These are phyloP conservation scores for Sceloporus undulatus DNA, from an alignment of 2,113 vertebrate genomes.

Conservation along the genomic window DNA sequence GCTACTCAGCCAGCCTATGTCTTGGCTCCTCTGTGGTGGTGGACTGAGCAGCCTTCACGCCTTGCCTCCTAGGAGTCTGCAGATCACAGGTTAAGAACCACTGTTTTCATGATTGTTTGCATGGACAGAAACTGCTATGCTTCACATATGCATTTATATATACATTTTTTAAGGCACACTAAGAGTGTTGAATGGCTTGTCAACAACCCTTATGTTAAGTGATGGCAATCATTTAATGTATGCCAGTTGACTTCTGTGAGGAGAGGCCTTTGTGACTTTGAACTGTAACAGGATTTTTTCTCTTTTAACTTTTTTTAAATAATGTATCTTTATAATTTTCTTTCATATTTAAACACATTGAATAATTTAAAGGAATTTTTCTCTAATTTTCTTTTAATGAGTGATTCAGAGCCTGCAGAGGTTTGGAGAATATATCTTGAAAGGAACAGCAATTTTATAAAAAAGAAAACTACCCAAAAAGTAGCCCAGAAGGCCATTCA, in stretches of 20 bases:
- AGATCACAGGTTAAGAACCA: too few relatives aligned
- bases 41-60: too few relatives aligned
- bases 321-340: slow-evolving; percentile 35
- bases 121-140: not conserved
- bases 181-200: not conserved
- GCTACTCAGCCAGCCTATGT: too few relatives aligned
- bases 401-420: slow-evolving; percentile 32
- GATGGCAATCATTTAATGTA: slow-evolving; percentile 7
- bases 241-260: not conserved
- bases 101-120: slow-evolving; percentile 24
- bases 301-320: slow-evolving; percentile 50
- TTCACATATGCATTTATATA: slow-evolving; percentile 21
- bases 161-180: not conserved
- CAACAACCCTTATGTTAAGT: fast-evolving
- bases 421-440: slow-evolving; percentile 38
- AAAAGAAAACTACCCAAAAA: slow-evolving; percentile 7
- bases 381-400: slow-evolving; percentile 45
- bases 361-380: slow-evolving; percentile 49
- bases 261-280: slow-evolving; percentile 25
- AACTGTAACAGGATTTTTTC: not conserved
- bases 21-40: too few relatives aligned
- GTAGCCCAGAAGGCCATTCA: not conserved
- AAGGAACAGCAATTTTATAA: not conserved
- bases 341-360: slow-evolving; percentile 51
- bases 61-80: too few relatives aligned